Evolutionary conservation across 2,113 vertebrate species (phyloP).

Genomic region (Ophthalmotilapia sp.): DNA sequence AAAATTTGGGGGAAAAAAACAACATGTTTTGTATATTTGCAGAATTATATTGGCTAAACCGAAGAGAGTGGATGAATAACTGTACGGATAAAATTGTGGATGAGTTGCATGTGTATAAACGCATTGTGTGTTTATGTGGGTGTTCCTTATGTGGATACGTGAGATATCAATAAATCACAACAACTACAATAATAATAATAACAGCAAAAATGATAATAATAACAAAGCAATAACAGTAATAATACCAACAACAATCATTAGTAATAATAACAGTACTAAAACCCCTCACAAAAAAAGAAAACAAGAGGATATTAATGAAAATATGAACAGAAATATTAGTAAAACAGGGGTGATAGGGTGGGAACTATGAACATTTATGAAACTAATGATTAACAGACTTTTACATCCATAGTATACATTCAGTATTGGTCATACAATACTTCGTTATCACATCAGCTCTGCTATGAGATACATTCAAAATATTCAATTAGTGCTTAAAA

Average conservation of each 20-base stretch:
- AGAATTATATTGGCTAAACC: neutral
- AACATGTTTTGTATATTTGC: neutral
- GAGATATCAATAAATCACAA: neutral
- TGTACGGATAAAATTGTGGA: neutral
- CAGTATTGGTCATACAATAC: neutral
- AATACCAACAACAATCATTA: neutral
- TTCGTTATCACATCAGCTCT: neutral
- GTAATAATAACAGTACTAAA: neutral
- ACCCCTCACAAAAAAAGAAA: neutral
- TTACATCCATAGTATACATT: neutral
- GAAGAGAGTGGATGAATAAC: neutral
- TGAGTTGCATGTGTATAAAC: neutral
- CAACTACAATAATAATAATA: neutral
- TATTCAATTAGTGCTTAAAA: neutral
- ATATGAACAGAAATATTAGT: neutral
- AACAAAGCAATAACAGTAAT: neutral
- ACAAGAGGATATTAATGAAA: neutral
- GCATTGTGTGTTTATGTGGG: neutral
- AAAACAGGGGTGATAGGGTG: neutral
- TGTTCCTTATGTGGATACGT: neutral
- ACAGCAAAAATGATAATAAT: neutral
- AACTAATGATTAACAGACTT: neutral
- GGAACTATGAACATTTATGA: neutral
- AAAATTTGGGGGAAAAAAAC: fast-evolving
- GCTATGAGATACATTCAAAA: neutral